Evolutionary conservation across 2,797 vertebrate species (phyloP).

Genomic region (Gymnothorax reevesii): DNA sequence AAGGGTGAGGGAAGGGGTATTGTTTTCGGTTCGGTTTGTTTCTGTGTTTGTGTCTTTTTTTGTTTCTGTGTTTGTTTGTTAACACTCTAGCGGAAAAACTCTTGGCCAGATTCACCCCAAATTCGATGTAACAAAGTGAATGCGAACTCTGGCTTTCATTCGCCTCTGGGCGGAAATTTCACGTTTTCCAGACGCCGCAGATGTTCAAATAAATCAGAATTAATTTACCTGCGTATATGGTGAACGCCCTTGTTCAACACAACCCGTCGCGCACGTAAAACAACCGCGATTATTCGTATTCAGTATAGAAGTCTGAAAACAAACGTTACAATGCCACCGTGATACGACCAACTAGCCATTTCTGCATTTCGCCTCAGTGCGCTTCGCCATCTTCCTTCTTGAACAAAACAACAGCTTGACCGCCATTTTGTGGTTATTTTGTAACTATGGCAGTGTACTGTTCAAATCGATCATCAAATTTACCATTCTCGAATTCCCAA

Average conservation of each 20-base stretch:
- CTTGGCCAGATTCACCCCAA: no score
- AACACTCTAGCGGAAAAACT: no score
- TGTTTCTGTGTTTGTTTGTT: no score
- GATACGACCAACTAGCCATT: constrained; percentile 2
- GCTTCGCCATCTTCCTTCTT: constrained; percentile 12
- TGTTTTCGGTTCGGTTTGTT: no score
- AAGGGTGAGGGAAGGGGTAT: no score
- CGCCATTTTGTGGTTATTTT: constrained; percentile 60
- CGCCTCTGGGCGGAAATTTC: background rate
- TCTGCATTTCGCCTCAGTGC: background rate
- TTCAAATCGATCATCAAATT: constrained; percentile 19
- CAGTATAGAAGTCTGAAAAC: background rate
- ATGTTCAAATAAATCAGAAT: background rate
- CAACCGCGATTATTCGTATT: background rate
- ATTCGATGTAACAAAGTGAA: background rate
- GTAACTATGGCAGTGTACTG: constrained; percentile 5
- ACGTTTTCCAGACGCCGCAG: background rate
- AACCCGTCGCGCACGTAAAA: background rate
- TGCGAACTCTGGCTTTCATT: background rate
- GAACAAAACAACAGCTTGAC: constrained; percentile 59
- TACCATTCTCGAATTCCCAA: constrained; percentile 18
- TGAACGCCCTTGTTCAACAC: background rate
- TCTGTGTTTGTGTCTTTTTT: no score
- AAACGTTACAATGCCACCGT: constrained; percentile 2
- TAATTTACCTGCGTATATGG: background rate